Conservation (phyloP, 2,888 invertebrate species). For the Tetranychus piercei region DNA sequence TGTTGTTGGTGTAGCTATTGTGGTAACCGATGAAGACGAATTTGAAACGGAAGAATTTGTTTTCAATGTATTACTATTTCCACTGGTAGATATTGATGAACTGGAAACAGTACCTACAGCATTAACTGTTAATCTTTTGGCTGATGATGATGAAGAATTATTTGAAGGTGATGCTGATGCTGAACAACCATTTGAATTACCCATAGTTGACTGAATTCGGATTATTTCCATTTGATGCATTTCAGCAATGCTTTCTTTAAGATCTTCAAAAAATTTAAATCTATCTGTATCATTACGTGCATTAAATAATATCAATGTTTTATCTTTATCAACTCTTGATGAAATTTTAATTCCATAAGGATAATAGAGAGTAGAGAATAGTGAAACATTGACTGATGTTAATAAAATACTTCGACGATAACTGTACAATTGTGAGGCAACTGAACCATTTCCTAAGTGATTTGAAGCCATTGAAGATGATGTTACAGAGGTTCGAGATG, state of each 20-base stretch:
- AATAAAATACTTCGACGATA: conserved; percentile 84
- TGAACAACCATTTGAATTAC: conserved; percentile 11
- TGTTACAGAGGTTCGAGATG: conserved; percentile 38
- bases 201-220: conserved; percentile 42
- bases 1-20: not conserved
- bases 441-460: conserved; percentile 40
- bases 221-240: conserved; percentile 97
- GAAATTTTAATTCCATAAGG: conserved; percentile 78
- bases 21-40: not conserved
- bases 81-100: not conserved
- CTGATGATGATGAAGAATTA: not conserved
- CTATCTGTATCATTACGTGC: conserved; percentile 95
- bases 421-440: conserved; percentile 46
- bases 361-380: conserved; percentile 60
- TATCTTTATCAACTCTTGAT: conserved; percentile 65
- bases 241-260: conserved; percentile 66
- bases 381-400: conserved; percentile 71
- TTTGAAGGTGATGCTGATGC: not conserved
- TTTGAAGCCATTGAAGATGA: not conserved
- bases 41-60: not conserved
- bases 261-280: conserved; percentile 91
- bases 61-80: not conserved
- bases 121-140: not conserved
- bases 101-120: not conserved
- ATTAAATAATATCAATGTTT: conserved; percentile 80